Conservation (phyloP, 2,113 vertebrate species). For the Mola mola region DNA sequence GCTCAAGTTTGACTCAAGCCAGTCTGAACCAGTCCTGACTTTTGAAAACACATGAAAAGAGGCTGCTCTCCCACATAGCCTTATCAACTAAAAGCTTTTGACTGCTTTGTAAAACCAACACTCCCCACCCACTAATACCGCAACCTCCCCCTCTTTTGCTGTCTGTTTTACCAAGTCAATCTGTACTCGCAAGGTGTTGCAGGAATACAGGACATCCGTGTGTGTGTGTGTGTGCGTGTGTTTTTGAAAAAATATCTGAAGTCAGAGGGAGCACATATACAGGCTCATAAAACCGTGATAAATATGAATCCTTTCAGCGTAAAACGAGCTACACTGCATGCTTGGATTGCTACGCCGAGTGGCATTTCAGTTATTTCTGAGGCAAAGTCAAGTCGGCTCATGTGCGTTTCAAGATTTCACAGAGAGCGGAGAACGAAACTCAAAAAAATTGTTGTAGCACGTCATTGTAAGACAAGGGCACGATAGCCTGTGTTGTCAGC, state of each 20-base stretch:
- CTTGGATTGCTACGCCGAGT: neutral
- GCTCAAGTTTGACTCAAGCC: no score
- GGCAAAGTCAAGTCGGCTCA: neutral
- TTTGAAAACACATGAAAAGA: neutral
- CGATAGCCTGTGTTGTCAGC: neutral
- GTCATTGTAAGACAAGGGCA: no score
- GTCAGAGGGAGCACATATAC: no score
- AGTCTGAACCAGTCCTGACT: slow-evolving; percentile 10
- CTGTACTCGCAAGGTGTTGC: no score
- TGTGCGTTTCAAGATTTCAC: neutral
- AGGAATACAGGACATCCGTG: no score
- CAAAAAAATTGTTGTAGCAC: neutral
- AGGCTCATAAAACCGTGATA: no score
- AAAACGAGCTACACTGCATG: neutral
- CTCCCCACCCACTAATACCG: slow-evolving; percentile 1
- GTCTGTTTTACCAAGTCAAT: no score
- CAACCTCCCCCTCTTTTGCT: no score
- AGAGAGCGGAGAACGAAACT: neutral
- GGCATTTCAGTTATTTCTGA: neutral
- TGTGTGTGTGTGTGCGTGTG: no score
- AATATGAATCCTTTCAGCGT: neutral
- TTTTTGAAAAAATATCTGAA: no score
- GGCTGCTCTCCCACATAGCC: neutral
- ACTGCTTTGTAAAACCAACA: slow-evolving; percentile 35
- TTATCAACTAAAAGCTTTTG: slow-evolving; percentile 25